These are phyloP conservation scores for Drosophila paranaensis DNA, from an alignment of 2,888 invertebrate genomes.

Conservation along the genomic window DNA sequence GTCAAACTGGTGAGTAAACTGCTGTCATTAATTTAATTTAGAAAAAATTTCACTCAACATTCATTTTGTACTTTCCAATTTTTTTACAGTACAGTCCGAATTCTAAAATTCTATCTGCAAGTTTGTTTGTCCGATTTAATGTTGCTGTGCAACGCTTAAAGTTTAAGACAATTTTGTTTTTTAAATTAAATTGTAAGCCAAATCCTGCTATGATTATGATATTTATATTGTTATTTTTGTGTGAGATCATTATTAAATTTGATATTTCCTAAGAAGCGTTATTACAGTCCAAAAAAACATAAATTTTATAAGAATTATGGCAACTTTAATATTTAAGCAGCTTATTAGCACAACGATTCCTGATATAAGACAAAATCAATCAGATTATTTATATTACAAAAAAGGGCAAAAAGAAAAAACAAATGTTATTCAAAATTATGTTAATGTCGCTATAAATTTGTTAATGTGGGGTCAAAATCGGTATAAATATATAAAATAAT, in stretches of 20 bases:
- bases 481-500: constrained; percentile 30
- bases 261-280: constrained; percentile 26
- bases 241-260: constrained; percentile 42
- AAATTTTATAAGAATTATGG: constrained; percentile 38
- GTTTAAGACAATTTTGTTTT: constrained; percentile 63
- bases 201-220: constrained; percentile 53
- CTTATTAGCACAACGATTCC: constrained; percentile 30
- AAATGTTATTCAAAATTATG: constrained; percentile 29
- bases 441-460: constrained; percentile 32
- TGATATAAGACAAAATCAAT: constrained; percentile 20
- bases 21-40: not conserved
- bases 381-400: constrained; percentile 55
- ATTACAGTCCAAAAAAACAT: constrained; percentile 28
- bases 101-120: constrained; percentile 58
- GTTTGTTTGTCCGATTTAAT: constrained; percentile 76
- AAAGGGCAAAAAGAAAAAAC: constrained; percentile 6
- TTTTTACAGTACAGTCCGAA: constrained; percentile 73
- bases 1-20: constrained; percentile 67
- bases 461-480: constrained; percentile 47
- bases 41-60: constrained; percentile 7
- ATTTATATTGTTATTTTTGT: constrained; percentile 58
- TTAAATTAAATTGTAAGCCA: constrained; percentile 59
- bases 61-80: constrained; percentile 22
- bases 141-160: constrained; percentile 72
- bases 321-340: constrained; percentile 42